These are phyloP conservation scores for Lasioglossum baleicum DNA, from an alignment of 1,140 invertebrate genomes.

Conservation along the genomic window DNA sequence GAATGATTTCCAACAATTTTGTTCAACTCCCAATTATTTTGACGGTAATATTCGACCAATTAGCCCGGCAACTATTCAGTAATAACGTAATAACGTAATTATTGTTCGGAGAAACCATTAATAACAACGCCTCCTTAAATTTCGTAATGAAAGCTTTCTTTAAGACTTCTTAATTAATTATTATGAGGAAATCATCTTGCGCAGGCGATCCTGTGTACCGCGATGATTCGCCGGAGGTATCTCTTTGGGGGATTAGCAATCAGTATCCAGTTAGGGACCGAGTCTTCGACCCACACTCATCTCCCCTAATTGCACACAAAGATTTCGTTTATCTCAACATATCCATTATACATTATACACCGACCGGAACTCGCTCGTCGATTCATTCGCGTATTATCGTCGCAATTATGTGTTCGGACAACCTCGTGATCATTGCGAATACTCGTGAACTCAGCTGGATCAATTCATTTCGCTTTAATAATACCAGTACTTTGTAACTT, in stretches of 20 bases:
- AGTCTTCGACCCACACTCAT: slow-evolving; percentile 11
- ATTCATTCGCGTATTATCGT: slow-evolving; percentile 54
- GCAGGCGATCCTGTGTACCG: slow-evolving; percentile 5
- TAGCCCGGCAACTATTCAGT: too few relatives aligned
- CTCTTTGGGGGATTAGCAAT: slow-evolving; percentile 48
- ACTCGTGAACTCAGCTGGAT: too few relatives aligned
- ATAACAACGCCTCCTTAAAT: slow-evolving; percentile 1
- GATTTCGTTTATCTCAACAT: slow-evolving; percentile 68
- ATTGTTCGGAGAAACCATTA: neutral
- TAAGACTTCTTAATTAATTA: slow-evolving; percentile 39
- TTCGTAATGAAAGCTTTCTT: neutral
- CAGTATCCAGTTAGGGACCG: slow-evolving; percentile 49
- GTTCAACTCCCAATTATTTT: too few relatives aligned
- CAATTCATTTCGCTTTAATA: too few relatives aligned
- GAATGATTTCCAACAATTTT: too few relatives aligned
- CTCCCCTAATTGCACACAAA: slow-evolving; percentile 64
- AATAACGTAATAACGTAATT: too few relatives aligned
- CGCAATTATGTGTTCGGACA: slow-evolving; percentile 55
- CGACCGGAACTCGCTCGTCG: neutral
- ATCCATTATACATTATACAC: slow-evolving; percentile 64
- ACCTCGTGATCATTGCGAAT: too few relatives aligned
- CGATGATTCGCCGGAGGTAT: slow-evolving; percentile 41
- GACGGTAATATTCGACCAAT: too few relatives aligned
- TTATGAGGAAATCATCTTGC: slow-evolving; percentile 24
- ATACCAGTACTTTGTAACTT: too few relatives aligned